phyloP scores from a whole-genome alignment of 2,113 vertebrate genomes.

The Sebastes schlegelii region DNA sequence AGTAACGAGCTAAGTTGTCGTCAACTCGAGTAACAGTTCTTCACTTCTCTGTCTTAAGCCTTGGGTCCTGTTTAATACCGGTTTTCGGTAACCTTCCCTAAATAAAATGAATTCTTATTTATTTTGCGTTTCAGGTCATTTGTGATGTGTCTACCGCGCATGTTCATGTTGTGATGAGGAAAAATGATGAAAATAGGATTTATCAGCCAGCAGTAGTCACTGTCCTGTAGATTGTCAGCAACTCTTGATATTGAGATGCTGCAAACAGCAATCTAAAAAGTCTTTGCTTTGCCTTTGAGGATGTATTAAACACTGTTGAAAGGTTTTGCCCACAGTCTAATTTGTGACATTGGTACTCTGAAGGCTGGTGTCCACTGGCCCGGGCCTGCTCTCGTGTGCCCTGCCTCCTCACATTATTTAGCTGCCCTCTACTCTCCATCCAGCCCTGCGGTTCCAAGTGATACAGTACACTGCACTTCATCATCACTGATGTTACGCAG shows the following conservation, averaged over 20 bases:
- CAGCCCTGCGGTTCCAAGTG: not conserved
- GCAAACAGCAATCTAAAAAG: not conserved
- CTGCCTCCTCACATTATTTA: constrained; percentile 43
- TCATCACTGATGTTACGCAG: not conserved
- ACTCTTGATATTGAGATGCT: not conserved
- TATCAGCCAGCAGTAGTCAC: too few species aligned
- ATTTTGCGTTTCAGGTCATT: too few species aligned
- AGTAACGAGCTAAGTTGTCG: too few species aligned
- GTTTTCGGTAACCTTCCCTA: too few species aligned
- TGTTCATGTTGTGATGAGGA: too few species aligned
- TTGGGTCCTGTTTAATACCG: too few species aligned
- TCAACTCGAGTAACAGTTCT: too few species aligned
- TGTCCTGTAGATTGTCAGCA: not conserved
- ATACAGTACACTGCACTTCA: not conserved
- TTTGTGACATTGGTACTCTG: constrained; percentile 6
- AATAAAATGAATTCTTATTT: too few species aligned
- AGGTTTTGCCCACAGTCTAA: constrained; percentile 20
- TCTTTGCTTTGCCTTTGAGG: not conserved
- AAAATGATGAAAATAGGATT: too few species aligned
- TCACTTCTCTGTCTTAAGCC: too few species aligned
- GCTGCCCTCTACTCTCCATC: not conserved
- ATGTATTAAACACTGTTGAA: not conserved
- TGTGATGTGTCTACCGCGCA: too few species aligned
- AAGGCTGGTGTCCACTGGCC: not conserved
- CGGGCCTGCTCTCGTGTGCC: not conserved